phyloP scores from a whole-genome alignment of 1,140 invertebrate species.

The Drosophila grimshawi region DNA sequence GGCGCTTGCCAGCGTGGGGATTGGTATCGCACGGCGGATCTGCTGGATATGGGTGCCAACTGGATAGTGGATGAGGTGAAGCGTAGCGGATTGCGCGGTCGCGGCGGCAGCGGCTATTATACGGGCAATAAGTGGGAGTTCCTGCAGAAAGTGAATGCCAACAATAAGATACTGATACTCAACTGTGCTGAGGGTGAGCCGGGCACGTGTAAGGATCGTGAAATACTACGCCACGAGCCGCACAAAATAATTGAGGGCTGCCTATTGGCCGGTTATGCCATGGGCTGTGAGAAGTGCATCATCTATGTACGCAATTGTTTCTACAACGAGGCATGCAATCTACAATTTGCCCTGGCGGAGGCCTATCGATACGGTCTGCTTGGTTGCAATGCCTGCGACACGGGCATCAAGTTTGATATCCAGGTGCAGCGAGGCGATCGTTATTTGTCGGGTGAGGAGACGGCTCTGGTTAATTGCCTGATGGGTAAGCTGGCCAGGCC shows the following conservation, averaged over 20 bases:
- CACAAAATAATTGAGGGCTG: constrained; percentile 99
- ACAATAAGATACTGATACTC: constrained; percentile 98
- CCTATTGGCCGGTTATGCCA: constrained; percentile 95
- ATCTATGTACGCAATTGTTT: constrained; percentile 99
- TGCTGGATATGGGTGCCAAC: constrained; percentile 95
- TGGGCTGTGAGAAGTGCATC: constrained; percentile 98
- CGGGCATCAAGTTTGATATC: constrained; percentile 99
- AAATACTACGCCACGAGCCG: constrained; percentile 99
- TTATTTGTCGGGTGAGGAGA: constrained; percentile 99
- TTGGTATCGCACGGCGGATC: constrained; percentile 99
- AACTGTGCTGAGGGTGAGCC: constrained; percentile 99
- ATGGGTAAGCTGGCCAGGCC: constrained; percentile 99
- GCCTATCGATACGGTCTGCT: constrained; percentile 97
- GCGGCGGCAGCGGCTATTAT: constrained; percentile 98
- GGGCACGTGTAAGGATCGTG: constrained; percentile 99
- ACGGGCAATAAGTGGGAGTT: constrained; percentile 99
- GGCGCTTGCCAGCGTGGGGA: constrained; percentile 96
- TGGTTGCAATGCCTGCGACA: constrained; percentile 97
- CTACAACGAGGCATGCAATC: constrained; percentile 99
- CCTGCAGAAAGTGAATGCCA: constrained; percentile 94
- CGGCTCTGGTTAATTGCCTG: constrained; percentile 98
- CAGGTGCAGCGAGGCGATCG: constrained; percentile 97
- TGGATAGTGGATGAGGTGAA: constrained; percentile 99
- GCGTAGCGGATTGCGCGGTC: constrained; percentile 95
- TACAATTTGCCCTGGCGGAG: constrained; percentile 98